These are phyloP conservation scores for Camelus dromedarius DNA, from an alignment of 2,113 vertebrate species.

Conservation along the genomic window DNA sequence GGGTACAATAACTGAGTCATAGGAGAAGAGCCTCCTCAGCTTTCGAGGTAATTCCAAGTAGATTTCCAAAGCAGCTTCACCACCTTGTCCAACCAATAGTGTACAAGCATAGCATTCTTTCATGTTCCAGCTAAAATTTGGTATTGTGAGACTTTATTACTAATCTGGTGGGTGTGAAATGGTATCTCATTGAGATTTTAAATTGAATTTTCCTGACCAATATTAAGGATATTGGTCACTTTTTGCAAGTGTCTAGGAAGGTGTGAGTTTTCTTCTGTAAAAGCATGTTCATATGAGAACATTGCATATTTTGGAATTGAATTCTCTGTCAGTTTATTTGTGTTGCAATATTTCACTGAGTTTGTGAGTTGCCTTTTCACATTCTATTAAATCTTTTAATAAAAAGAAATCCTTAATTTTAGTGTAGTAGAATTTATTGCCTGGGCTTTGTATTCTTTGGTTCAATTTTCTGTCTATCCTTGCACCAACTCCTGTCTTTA, in stretches of 20 bases:
- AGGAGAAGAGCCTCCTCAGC: not conserved
- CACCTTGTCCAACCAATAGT: not conserved
- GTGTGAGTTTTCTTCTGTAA: not conserved
- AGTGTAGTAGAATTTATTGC: not conserved
- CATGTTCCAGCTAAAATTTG: not conserved
- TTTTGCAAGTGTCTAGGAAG: not conserved
- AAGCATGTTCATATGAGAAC: not conserved
- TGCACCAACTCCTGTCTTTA: not conserved
- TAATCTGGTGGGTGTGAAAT: not conserved
- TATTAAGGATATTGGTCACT: not conserved
- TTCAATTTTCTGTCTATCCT: not conserved
- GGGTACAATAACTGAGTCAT: not conserved
- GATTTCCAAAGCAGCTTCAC: not conserved
- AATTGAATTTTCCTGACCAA: not conserved
- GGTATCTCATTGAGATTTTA: not conserved
- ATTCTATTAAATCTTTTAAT: not conserved
- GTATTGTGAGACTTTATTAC: not conserved
- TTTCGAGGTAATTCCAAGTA: not conserved
- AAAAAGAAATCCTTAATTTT: not conserved
- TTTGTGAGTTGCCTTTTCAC: not conserved
- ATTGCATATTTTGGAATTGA: not conserved
- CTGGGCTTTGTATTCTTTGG: not conserved
- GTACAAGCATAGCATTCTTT: not conserved
- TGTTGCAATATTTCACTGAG: not conserved
- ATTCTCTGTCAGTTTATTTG: not conserved